Evolutionary conservation across 2,888 invertebrate genomes (phyloP), one percentile per base, ranked within the genome.

Genomic region (Oasisia sp.): DNA sequence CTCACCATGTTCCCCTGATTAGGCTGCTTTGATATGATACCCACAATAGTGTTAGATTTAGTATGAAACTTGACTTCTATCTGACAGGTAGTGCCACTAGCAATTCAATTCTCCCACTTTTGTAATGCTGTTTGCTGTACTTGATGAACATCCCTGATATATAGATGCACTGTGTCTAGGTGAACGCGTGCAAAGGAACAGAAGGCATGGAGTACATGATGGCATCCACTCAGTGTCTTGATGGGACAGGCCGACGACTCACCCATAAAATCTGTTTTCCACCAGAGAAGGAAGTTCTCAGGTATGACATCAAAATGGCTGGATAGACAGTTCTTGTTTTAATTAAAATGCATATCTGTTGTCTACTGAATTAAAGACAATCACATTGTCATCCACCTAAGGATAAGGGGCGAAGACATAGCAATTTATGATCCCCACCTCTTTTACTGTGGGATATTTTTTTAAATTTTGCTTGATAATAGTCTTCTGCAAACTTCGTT

Each of bases 161-260:
- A 74, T n/a, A 74, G n/a, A 7, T 44, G 14, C 45, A 45, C 45
- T n/a, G 32, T n/a, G 93, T 93, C n/a, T 92, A 95, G 95, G 94
- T 94, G 91, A 95, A 94, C 92, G 96, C 95, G 0, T 96, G 96
- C 93, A 91, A 93, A n/a, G 93, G 94, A 93, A 94, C 94, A 1
- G 94, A 93, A 45, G 94, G 93, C 19, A 92, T 92, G 74, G 90
- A 89, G 1, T 92, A 92, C 9, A 96, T 94, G 93, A 96, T 96
- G 96, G 95, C 96, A 0, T 96, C 96, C 0, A 95, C 95, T 38
- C 96, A 96, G 94, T 96, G 96, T 94, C 93, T 96, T 19, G 95
- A 95, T 7, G 94, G 93, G 8, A 93, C 94, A 19, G 92, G 93
- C 8, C 92, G 92, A 32, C 91, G 32, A 32, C 93, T 96, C 32